Evolutionary conservation across 2,888 invertebrate genomes (phyloP).

Genomic region (Eupelmus urozonus): DNA sequence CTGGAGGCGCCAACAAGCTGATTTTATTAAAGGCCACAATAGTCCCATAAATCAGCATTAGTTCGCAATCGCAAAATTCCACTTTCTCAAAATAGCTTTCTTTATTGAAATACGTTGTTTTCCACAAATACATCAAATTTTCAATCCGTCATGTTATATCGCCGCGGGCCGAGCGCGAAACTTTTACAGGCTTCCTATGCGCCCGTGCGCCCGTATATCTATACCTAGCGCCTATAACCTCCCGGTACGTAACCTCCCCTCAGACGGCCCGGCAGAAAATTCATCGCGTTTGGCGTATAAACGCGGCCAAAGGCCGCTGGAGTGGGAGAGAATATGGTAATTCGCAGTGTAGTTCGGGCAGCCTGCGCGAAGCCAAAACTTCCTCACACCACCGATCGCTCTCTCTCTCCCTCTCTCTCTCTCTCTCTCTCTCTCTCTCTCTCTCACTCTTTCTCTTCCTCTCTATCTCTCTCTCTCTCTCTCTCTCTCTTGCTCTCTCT

Average conservation of each 20-base stretch:
- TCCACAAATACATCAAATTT: slow-evolving; percentile 36
- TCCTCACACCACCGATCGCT: background rate
- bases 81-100: slow-evolving; percentile 15
- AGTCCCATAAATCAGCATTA: background rate
- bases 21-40: background rate
- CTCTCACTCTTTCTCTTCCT: slow-evolving; percentile 28
- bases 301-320: slow-evolving; percentile 1
- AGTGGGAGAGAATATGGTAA: slow-evolving; percentile 46
- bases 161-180: slow-evolving; percentile 50
- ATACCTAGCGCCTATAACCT: too few species aligned
- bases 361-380: background rate
- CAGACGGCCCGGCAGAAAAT: slow-evolving; percentile 51
- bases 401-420: slow-evolving; percentile 1
- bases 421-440: slow-evolving; percentile 17
- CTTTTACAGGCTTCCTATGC: slow-evolving; percentile 32
- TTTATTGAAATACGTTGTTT: slow-evolving; percentile 47
- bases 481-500: slow-evolving; percentile 5
- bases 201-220: slow-evolving; percentile 7
- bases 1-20: background rate
- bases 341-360: slow-evolving; percentile 36
- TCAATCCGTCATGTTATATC: slow-evolving; percentile 57
- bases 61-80: slow-evolving; percentile 1
- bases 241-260: slow-evolving; percentile 38
- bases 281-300: slow-evolving; percentile 50
- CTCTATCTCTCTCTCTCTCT: slow-evolving; percentile 5